Base-by-base conservation (phyloP, 2,113 vertebrate genomes). In the Mesocricetus auratus region DNA sequence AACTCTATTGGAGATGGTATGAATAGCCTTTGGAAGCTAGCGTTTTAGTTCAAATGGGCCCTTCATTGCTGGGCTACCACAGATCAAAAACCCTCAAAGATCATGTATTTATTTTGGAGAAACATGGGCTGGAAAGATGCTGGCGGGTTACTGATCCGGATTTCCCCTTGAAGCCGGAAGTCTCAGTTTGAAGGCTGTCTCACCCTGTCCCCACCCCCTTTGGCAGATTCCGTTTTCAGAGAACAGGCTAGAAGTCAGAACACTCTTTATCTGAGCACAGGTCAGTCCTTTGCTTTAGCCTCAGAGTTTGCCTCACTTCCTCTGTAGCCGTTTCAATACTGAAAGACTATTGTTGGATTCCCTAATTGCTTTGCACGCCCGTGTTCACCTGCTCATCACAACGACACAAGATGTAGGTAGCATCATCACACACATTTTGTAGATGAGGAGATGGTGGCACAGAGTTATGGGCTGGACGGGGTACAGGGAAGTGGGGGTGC, bases 161-260 rank as follows among this genome's bases (percentile, higher is more conserved):
- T 82, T 5, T 19, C 16, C 83, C 33, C 33, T 53, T 82, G 58
- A 86, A 53, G n/a, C 24, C 29, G 33, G 47, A 71, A 10, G 31
- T 7, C 31, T 86, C 87, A 17, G 36, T 62, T 73, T 60, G 66
- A 66, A 89, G 66, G 17, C 45, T 31, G 12, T 39, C 24, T 64
- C 45, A 31, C 33, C 58, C 26, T 6, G 53, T 1, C 24, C 26
- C 17, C 47, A n/a, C 31, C 36, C 3, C 0, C 19, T 16, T 10
- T 36, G 17, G 60, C n/a, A n/a, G 31, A 71, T 71, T 86, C 13
- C 53, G 31, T 82, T 10, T 26, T 31, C 22, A 75, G 75, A 17
- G 24, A 56, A 19, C 47, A 64, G 50, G 62, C 56, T 56, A 26
- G 58, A 24, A 17, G 60, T 50, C 89, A 86, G 3, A 82, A 87